Evolutionary conservation across 2,113 vertebrate species (phyloP).

Genomic region (Coryphaenoides rupestris): DNA sequence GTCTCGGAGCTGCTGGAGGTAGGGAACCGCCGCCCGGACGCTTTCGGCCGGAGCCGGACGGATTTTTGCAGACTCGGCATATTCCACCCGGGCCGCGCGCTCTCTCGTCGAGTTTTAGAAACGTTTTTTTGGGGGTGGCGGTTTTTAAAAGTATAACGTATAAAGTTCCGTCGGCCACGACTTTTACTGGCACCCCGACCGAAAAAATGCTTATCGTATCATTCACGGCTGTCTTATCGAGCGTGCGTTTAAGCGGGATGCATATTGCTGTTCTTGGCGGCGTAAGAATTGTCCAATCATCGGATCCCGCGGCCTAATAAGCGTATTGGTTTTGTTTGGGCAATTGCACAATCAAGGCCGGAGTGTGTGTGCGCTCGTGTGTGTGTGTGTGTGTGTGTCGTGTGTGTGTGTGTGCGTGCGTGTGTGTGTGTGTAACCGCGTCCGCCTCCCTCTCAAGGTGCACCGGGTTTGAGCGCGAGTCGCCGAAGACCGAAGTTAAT

Average conservation of each 20-base stretch:
- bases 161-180: neutral
- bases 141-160: neutral
- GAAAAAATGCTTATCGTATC: neutral
- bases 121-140: neutral
- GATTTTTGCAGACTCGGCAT: too few relatives aligned
- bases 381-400: too few relatives aligned
- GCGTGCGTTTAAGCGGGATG: neutral
- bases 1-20: slow-evolving; percentile 95
- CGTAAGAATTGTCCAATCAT: neutral
- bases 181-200: neutral
- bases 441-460: slow-evolving; percentile 1
- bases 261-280: neutral
- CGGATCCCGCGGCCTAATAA: neutral
- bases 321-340: neutral
- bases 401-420: too few relatives aligned
- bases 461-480: neutral
- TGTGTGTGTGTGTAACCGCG: too few relatives aligned
- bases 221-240: neutral
- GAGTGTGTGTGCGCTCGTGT: too few relatives aligned
- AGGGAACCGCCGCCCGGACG: slow-evolving; percentile 12
- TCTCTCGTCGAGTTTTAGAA: neutral
- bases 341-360: neutral
- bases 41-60: too few relatives aligned
- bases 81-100: too few relatives aligned
- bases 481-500: neutral